Base-by-base conservation (phyloP, 2,113 vertebrate genomes). In the Pyrgilauda ruficollis region DNA sequence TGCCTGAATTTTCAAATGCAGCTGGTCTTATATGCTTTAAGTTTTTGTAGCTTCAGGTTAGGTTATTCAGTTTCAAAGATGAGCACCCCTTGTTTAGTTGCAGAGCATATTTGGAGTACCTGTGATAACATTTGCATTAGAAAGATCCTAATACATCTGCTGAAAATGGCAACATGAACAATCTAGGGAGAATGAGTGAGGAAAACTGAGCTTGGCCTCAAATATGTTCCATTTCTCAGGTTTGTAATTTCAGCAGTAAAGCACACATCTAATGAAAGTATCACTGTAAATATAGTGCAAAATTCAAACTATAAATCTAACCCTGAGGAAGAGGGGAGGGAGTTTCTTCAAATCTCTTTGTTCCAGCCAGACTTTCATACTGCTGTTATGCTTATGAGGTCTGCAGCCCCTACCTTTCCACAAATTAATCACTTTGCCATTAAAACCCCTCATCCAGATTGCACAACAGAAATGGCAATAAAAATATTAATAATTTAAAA, bases 361-460 rank as follows among this genome's bases (percentile, higher is more conserved):
- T 79, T 87, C 26, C 63, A 77, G 37, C 6, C 59, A 68, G 56
- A 44, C 9, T 74, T 91, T 43, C 70, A 43, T 59, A 47, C 56
- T 81, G 55, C 75, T 78, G 31, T 30, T 78, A 17, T 53, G 28
- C 30, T 87, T 95, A 56, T 84, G 85, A 95, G 43, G 39, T 70
- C 61, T 83, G 67, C 46, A 95, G 52, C 22, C 13, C 47, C 16
- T 61, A 15, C 37, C 64, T 67, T 83, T 70, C 44, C 52, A 58
- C 0, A 4, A 59, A 88, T 78, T 70, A 86, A 64, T 86, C 59
- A 52, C 78, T 55, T 88, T 46, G 33, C 82, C 49, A 56, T 75
- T 84, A 94, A 96, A 96, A 90, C 94, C 19, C 47, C 35, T 90
- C 72, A 83, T 88, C 72, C 82, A 88, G 68, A 68, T 53, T 84